These are phyloP conservation scores for Neomonachus schauinslandi DNA, from an alignment of 2,113 vertebrate species.

Conservation along the genomic window DNA sequence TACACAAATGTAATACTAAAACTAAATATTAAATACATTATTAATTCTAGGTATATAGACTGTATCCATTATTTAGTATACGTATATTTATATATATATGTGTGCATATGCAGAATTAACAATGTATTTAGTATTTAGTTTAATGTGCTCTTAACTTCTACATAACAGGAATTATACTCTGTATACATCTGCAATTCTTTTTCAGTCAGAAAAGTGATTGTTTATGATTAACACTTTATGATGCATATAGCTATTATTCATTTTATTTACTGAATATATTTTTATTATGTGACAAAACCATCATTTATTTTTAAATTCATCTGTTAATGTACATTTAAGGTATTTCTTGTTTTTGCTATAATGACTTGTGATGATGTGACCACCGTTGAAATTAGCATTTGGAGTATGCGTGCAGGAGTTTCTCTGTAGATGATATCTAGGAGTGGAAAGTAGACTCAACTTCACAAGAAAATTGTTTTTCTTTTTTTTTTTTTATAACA, in stretches of 20 bases:
- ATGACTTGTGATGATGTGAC: not conserved
- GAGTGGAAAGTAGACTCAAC: not conserved
- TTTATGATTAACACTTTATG: not conserved
- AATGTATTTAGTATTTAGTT: not conserved
- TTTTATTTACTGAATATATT: not conserved
- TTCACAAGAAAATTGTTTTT: not conserved
- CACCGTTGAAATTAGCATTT: not conserved
- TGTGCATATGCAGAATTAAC: not conserved
- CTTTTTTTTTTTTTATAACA: too few relatives aligned
- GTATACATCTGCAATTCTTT: not conserved
- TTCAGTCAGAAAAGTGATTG: not conserved
- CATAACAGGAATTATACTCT: not conserved
- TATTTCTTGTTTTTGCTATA: not conserved
- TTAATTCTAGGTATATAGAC: not conserved
- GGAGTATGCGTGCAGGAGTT: not conserved
- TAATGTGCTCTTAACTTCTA: not conserved
- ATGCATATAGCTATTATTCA: not conserved
- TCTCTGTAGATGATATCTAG: not conserved
- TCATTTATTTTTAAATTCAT: not conserved
- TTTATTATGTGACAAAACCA: not conserved
- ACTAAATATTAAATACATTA: not conserved
- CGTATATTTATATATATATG: not conserved
- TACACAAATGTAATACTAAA: not conserved
- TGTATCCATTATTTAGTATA: not conserved
- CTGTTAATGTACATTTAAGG: not conserved